phyloP scores from a whole-genome alignment of 1,140 invertebrate genomes.

The Eubasilissa regina region DNA sequence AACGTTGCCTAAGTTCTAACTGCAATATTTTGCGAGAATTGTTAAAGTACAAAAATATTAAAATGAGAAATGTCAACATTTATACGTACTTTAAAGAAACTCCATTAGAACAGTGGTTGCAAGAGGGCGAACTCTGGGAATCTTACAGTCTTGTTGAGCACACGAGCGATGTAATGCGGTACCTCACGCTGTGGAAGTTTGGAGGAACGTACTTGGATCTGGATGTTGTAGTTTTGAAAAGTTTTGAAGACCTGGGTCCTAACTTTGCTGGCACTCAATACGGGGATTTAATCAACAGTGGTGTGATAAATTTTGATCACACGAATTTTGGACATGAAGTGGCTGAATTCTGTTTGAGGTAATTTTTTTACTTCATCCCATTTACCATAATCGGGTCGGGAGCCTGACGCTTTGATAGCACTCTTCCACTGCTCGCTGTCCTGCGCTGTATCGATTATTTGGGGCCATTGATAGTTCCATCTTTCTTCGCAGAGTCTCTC shows the following conservation, averaged over 20 bases:
- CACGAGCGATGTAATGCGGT: slow-evolving; percentile 73
- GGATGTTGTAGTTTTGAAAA: slow-evolving; percentile 80
- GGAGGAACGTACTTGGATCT: slow-evolving; percentile 79
- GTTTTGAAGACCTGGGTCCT: slow-evolving; percentile 72
- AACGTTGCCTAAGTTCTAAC: neutral
- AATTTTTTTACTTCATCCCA: too few species aligned
- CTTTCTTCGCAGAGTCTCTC: too few species aligned
- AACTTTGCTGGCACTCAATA: slow-evolving; percentile 77
- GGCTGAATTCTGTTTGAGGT: slow-evolving; percentile 73
- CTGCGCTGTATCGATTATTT: too few species aligned
- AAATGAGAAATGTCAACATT: slow-evolving; percentile 62
- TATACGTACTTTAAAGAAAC: slow-evolving; percentile 67
- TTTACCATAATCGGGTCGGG: too few species aligned
- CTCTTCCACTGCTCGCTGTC: too few species aligned
- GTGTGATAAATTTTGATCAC: slow-evolving; percentile 76
- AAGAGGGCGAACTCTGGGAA: slow-evolving; percentile 63
- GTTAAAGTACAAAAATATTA: slow-evolving; percentile 67
- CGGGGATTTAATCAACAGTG: slow-evolving; percentile 74
- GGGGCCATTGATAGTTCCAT: too few species aligned
- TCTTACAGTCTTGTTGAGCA: slow-evolving; percentile 70
- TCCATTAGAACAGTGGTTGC: slow-evolving; percentile 72
- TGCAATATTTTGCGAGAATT: slow-evolving; percentile 62
- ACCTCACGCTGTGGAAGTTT: slow-evolving; percentile 75
- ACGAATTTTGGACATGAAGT: slow-evolving; percentile 73
- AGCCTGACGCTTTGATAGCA: too few species aligned